A percentile compares a stretch with the other conserved stretches of the same genome.
phyloP scores from a whole-genome alignment of 2,797 vertebrate genomes.

The Petrocephalus sullivani region DNA sequence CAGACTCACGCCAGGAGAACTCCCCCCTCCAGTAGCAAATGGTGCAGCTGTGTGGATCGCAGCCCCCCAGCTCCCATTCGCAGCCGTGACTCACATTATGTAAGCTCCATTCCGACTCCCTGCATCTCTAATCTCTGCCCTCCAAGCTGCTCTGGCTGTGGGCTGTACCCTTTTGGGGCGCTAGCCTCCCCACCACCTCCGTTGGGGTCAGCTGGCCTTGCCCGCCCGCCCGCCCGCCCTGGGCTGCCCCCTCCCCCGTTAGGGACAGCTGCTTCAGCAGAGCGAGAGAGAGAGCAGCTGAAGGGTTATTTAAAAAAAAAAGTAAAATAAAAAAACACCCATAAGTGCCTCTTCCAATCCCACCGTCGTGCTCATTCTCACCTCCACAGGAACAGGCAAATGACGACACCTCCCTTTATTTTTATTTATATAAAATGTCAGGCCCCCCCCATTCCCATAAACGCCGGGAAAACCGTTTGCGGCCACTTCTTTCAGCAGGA shows the following conservation, averaged over 20 bases:
- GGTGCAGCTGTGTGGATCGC: too few species aligned
- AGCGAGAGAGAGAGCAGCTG: background rate
- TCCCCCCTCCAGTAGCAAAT: background rate
- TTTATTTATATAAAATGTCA: background rate
- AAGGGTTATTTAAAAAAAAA: background rate
- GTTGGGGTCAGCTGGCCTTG: background rate
- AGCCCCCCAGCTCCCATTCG: background rate
- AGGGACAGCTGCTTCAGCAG: background rate
- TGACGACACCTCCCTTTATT: background rate
- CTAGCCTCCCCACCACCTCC: background rate
- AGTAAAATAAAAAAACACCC: background rate
- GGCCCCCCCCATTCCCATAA: background rate
- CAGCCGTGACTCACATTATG: slow-evolving; percentile 42
- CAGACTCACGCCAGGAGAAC: background rate
- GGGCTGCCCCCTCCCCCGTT: background rate
- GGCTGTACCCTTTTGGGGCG: background rate
- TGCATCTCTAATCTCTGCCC: slow-evolving; percentile 2
- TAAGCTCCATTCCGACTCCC: slow-evolving; percentile 36
- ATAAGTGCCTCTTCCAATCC: background rate
- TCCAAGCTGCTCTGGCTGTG: background rate
- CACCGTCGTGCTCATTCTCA: background rate
- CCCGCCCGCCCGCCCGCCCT: background rate
- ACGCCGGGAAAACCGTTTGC: background rate
- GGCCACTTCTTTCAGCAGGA: background rate
- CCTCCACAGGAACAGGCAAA: background rate